A percentile compares a stretch with the other conserved stretches of the same genome.
These are phyloP conservation scores for Pungitius pungitius DNA, from an alignment of 2,113 vertebrate genomes.

Conservation along the genomic window DNA sequence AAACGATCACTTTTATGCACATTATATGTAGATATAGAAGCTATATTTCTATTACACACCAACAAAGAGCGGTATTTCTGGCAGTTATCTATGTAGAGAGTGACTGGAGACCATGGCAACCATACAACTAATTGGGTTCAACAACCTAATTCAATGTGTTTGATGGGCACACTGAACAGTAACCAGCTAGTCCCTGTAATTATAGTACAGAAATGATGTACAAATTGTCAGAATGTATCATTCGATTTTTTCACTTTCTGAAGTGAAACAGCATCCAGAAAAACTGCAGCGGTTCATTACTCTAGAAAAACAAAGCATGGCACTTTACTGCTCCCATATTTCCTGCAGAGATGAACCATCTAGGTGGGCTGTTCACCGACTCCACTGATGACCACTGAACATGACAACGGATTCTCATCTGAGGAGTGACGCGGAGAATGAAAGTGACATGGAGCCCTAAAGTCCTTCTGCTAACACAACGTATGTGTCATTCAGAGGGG, in stretches of 20 bases:
- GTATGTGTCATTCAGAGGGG: constrained; percentile 45
- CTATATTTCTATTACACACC: constrained; percentile 4
- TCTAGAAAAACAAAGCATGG: neutral
- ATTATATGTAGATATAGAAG: neutral
- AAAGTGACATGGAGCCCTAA: constrained; percentile 55
- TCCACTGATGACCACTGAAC: constrained; percentile 41
- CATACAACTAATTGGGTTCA: constrained; percentile 8
- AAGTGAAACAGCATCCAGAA: neutral
- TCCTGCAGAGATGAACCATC: constrained; percentile 4
- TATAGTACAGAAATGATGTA: neutral
- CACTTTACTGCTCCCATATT: neutral
- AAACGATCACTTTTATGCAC: constrained; percentile 30
- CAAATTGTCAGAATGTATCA: neutral
- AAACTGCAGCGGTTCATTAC: neutral
- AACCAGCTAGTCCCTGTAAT: neutral
- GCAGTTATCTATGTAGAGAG: constrained; percentile 13
- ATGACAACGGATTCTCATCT: constrained; percentile 54
- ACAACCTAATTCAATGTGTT: constrained; percentile 5
- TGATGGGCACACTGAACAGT: neutral
- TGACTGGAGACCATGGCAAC: constrained; percentile 39
- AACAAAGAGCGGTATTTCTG: neutral
- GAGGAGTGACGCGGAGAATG: constrained; percentile 29
- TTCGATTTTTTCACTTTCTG: neutral
- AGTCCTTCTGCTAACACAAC: constrained; percentile 33
- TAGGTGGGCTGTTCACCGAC: constrained; percentile 25